A percentile compares a stretch with the other conserved stretches of the same genome.
phyloP scores from a whole-genome alignment of 1,140 invertebrate genomes.

The Plodia interpunctella region DNA sequence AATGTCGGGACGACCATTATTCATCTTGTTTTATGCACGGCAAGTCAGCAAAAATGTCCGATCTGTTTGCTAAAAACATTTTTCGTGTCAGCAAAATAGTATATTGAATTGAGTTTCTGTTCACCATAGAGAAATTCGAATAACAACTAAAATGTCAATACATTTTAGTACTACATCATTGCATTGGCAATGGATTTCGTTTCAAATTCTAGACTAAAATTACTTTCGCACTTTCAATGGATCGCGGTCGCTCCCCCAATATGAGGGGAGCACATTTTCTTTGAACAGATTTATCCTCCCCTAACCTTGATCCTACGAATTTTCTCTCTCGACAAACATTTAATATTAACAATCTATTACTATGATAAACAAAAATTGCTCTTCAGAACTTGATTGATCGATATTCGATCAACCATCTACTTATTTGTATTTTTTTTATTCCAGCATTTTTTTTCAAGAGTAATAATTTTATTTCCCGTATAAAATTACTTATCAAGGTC shows the following conservation, averaged over 20 bases:
- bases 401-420: too few relatives aligned
- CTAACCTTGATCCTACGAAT: background rate
- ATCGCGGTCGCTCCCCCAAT: slow-evolving; percentile 9
- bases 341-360: background rate
- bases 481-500: too few relatives aligned
- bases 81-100: background rate
- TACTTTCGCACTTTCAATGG: slow-evolving; percentile 10
- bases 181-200: background rate
- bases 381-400: background rate
- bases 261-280: background rate
- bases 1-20: slow-evolving; percentile 1
- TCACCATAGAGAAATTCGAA: background rate
- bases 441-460: background rate
- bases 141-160: background rate
- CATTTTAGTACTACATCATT: background rate
- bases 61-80: slow-evolving; percentile 4
- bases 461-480: background rate
- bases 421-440: background rate
- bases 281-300: background rate
- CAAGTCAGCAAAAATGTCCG: slow-evolving; percentile 1
- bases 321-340: background rate
- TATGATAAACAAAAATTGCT: background rate
- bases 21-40: slow-evolving; percentile 2
- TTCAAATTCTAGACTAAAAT: background rate
- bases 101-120: slow-evolving; percentile 1